A percentile compares a stretch with the other conserved stretches of the same genome.
Conservation (phyloP, 2,113 vertebrate genomes). For the Tonatia bakeri region DNA sequence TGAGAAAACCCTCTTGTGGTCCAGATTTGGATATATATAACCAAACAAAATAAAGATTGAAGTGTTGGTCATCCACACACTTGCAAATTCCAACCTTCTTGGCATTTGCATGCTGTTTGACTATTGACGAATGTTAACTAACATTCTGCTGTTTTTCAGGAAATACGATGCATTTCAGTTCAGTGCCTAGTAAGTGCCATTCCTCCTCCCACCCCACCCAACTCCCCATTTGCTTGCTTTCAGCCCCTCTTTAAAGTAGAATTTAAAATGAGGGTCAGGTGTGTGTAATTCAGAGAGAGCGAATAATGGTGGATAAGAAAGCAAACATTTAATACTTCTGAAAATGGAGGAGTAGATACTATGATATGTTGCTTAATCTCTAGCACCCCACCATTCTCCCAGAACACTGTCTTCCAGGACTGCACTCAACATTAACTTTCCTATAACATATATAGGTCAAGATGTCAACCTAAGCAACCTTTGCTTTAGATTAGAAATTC, state of each 20-base stretch:
- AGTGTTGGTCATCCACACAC: neutral
- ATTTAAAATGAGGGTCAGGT: neutral
- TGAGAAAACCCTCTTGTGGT: neutral
- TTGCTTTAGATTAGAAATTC: neutral
- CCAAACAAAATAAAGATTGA: neutral
- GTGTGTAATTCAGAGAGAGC: neutral
- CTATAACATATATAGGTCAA: neutral
- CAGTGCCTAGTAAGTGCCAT: rapidly evolving
- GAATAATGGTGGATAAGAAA: neutral
- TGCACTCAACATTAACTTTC: neutral
- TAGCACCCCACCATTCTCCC: neutral
- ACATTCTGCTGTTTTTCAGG: neutral
- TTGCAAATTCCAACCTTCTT: neutral
- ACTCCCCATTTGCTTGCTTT: neutral
- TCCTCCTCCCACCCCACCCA: too few species aligned
- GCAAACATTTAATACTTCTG: neutral
- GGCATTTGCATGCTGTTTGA: neutral
- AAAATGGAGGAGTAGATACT: neutral
- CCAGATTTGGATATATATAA: neutral
- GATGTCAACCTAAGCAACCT: neutral
- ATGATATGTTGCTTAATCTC: too few species aligned
- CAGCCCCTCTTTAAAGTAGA: neutral
- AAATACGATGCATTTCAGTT: neutral
- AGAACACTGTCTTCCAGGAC: neutral
- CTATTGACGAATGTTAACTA: neutral